Evolutionary conservation across 2,888 invertebrate species (phyloP).

Genomic region (Pristionchus exspectatus): DNA sequence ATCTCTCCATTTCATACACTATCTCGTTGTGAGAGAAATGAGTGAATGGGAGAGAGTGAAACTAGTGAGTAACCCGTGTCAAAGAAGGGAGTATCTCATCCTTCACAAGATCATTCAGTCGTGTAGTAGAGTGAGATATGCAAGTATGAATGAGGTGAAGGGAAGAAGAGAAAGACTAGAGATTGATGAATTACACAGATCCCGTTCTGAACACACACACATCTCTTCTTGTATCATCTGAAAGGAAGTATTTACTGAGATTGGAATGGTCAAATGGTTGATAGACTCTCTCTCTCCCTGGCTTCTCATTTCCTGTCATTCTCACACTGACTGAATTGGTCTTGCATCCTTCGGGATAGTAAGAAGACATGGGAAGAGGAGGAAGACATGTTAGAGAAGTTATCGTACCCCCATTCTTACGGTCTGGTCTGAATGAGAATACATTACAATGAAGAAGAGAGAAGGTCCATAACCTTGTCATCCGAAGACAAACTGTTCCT

Average conservation of each 20-base stretch:
- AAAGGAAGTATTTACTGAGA: not conserved
- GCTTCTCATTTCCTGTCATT: conserved; percentile 45
- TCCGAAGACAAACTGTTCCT: conserved; percentile 66
- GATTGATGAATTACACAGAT: conserved; percentile 35
- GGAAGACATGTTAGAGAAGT: conserved; percentile 14
- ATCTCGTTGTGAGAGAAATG: conserved; percentile 23
- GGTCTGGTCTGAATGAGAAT: conserved; percentile 4
- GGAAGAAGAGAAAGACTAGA: not conserved
- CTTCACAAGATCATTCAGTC: conserved; percentile 42
- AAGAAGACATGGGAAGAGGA: conserved; percentile 45
- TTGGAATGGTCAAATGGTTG: not conserved
- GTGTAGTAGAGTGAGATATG: conserved; percentile 4
- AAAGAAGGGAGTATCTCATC: conserved; percentile 38
- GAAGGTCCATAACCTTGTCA: conserved; percentile 60
- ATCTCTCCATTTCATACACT: not conserved
- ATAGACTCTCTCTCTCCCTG: not conserved
- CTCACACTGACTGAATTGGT: conserved; percentile 28
- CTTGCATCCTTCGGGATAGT: conserved; percentile 52
- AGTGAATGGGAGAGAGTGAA: not conserved
- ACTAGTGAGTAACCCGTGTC: conserved; percentile 10
- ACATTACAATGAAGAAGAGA: not conserved
- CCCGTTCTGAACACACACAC: conserved; percentile 34
- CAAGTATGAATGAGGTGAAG: not conserved
- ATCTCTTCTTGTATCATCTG: conserved; percentile 11
- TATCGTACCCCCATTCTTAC: not conserved